Base-by-base conservation (phyloP, 2,113 vertebrate species). In the Nycticorax nycticorax region DNA sequence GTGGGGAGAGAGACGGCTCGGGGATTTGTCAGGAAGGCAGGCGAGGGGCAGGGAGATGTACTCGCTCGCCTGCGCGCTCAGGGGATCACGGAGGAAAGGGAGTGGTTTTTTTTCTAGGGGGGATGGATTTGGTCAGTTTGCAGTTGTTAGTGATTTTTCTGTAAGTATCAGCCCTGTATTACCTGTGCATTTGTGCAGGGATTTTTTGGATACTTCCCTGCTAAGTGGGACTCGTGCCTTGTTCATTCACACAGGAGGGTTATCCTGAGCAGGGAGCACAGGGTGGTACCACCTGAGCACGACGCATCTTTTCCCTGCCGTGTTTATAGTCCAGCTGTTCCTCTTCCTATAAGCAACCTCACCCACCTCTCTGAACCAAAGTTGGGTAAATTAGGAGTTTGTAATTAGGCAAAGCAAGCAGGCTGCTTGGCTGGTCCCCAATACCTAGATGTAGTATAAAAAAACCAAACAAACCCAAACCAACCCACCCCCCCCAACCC, bases 1-100 rank as follows among this genome's bases (percentile, higher is more conserved):
- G 53, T 12, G 0, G n/a, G 22, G 68, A 32, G 83, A 57, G 67
- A 50, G 19, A 22, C 0, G 5, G 6, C 32, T 32, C 3, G 0
- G 59, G 39, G 37, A 7, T 15, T 33, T 57, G 33, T 35, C 16
- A 41, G 81, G 52, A 52, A 48, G 81, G 39, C 21, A 12, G 80
- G 53, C 0, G 1, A 63, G 23, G 48, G 27, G 62, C 85, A 92
- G 81, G 21, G 56, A 50, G 45, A 43, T 41, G 56, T 6, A 11
- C 45, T 52, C 1, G 0, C 39, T 73, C 3, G 3, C 30, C 37
- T 14, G 16, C 5, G 1, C 0, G 2, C 19, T 67, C 3, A 1
- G 27, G 30, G 14, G 6, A 30, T 18, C 4, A 1, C 1, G 1
- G 56, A 69, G 39, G 41, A 33, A 78, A 74, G 35, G 35, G 47